phyloP scores from a whole-genome alignment of 2,113 vertebrate genomes.

The Cyanoderma ruficeps region DNA sequence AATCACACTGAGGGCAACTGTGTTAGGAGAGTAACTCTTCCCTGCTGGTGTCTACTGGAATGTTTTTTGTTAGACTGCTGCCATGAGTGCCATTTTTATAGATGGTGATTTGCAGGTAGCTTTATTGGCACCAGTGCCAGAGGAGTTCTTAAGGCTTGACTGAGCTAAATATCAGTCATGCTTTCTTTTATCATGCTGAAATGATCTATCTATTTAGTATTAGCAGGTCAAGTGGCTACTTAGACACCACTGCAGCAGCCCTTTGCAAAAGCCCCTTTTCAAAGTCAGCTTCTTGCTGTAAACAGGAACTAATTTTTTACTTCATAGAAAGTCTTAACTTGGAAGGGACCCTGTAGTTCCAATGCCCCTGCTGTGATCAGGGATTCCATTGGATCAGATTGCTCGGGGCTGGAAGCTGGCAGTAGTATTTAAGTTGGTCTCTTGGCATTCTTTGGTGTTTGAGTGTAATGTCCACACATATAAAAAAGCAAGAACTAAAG shows the following conservation, averaged over 20 bases:
- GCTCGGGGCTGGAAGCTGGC: neutral
- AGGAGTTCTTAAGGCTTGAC: neutral
- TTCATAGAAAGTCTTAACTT: neutral
- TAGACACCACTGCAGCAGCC: neutral
- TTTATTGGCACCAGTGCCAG: neutral
- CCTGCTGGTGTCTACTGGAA: neutral
- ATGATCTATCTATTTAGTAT: accelerated
- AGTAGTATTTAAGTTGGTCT: neutral
- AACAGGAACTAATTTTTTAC: neutral
- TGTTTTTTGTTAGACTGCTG: neutral
- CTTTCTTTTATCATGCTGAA: neutral
- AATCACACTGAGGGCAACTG: neutral
- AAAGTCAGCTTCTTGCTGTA: neutral
- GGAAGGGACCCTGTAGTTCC: neutral
- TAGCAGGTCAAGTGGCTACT: neutral
- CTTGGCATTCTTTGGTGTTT: neutral
- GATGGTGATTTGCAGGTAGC: neutral
- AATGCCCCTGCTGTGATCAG: accelerated
- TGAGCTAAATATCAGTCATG: neutral
- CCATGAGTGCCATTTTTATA: neutral
- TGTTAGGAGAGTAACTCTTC: neutral
- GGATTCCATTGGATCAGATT: neutral
- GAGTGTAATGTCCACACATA: neutral
- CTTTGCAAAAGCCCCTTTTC: neutral
- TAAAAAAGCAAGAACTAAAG: neutral